These are phyloP conservation scores for Actinostola sp. DNA, from an alignment of 92 coral and sea anemone genomes.

Conservation along the genomic window DNA sequence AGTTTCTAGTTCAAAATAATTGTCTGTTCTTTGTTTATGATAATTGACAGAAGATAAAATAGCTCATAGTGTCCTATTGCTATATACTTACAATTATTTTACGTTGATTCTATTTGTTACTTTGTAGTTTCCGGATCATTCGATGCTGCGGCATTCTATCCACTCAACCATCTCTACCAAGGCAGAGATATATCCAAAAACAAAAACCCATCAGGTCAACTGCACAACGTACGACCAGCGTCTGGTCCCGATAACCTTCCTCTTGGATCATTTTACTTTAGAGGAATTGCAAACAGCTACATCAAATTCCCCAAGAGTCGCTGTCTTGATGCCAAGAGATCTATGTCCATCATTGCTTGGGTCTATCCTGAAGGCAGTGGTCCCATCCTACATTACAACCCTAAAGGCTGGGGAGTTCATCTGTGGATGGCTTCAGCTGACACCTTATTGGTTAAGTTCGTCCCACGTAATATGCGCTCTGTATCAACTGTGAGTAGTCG, in stretches of 20 bases:
- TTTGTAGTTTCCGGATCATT: conserved; percentile 58
- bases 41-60: too few relatives aligned
- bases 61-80: too few relatives aligned
- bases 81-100: neutral
- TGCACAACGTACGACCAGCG: conserved; percentile 57
- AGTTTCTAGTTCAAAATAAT: too few relatives aligned
- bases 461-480: conserved; percentile 52
- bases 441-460: conserved; percentile 65
- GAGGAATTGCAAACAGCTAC: conserved; percentile 77
- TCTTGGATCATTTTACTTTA: conserved; percentile 64
- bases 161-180: conserved; percentile 48
- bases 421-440: conserved; percentile 68
- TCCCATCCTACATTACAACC: conserved; percentile 75
- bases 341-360: conserved; percentile 70
- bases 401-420: conserved; percentile 82
- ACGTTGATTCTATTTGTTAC: neutral
- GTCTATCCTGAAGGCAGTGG: conserved; percentile 71
- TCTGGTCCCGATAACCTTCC: conserved; percentile 78
- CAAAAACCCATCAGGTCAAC: conserved; percentile 59
- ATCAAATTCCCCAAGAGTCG: conserved; percentile 69
- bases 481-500: conserved; percentile 59
- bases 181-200: conserved; percentile 66
- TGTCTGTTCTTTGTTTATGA: too few relatives aligned
- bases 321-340: conserved; percentile 70
- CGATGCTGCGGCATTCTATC: conserved; percentile 68